Evolutionary conservation across 1,140 invertebrate genomes (phyloP), one percentile per base, ranked within the genome.

Genomic region (Druon quercuslanigerum): DNA sequence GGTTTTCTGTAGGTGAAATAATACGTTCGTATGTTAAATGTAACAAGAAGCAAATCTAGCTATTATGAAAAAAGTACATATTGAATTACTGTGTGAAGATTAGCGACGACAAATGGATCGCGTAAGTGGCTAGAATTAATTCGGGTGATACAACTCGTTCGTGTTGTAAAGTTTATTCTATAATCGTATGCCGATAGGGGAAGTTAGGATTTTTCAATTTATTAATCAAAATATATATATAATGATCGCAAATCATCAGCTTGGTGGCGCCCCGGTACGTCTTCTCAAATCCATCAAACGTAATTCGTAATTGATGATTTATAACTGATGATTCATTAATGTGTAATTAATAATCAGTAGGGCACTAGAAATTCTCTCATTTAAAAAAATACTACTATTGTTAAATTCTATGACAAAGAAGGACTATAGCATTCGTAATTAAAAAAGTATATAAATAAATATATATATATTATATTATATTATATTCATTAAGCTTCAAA

Each of bases 191-290:
- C 71, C 81, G 76, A 33, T 83, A 83, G 84, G 78, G 75, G 72
- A 81, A 79, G 72, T 81, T 85, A 84, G 86, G 83, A 86, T 88
- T 88, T 89, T 87, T 85, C 84, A 87, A 88, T 87, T 88, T 33
- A 66, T 66, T 80, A 88, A 86, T 87, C 79, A 86, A 89, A 86
- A 84, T 66, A 56, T 56, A 33, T 66, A 66, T 66, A 46, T 66
- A 66, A 16, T 66, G 16, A 66, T 66, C 13, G 14, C 14, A 16
- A 66, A 66, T 66, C 25, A n/a, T 66, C 60, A 66, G 60, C 60
- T 66, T 66, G 60, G 33, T 66, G 33, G 5, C 60, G 60, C 60
- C 20, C 60, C 60, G 60, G 60, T 66, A 66, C 60, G 25, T 66
- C 33, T 66, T 66, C 25, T 19, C 51, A 52, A 19, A 72, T 56